Percentiles rank a stretch among this genome's conserved stretches.
Conservation (phyloP, 2,113 vertebrate genomes). For the Pseudopodoces humilis region DNA sequence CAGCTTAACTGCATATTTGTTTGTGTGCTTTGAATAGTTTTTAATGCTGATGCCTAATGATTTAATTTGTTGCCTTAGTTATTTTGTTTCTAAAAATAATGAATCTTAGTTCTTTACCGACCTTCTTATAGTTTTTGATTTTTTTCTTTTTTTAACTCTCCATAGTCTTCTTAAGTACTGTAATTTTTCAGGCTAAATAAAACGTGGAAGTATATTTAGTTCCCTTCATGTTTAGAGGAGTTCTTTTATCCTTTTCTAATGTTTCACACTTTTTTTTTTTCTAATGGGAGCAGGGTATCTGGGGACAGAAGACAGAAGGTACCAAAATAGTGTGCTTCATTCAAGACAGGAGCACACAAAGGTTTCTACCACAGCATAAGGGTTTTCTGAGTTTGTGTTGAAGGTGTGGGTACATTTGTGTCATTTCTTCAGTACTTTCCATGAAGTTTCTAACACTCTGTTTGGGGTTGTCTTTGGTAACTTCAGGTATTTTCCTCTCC, state of each 20-base stretch:
- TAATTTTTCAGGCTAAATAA: background rate
- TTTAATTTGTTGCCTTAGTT: background rate
- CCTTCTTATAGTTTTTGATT: background rate
- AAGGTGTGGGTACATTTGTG: background rate
- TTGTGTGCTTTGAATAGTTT: background rate
- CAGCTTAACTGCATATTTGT: background rate
- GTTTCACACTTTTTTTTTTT: background rate
- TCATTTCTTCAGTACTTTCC: background rate
- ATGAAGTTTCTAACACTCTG: background rate
- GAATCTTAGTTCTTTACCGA: background rate
- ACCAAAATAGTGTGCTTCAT: background rate
- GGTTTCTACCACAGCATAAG: background rate
- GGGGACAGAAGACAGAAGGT: background rate
- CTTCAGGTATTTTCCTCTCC: background rate
- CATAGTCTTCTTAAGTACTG: background rate
- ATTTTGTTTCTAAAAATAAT: background rate
- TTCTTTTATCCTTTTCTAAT: background rate
- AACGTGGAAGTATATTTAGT: background rate
- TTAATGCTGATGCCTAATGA: background rate
- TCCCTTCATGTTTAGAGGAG: background rate
- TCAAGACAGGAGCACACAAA: background rate
- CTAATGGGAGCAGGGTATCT: background rate
- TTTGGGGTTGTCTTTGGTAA: background rate
- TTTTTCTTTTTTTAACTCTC: background rate
- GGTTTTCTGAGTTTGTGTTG: background rate